Base-by-base conservation (phyloP, 1,140 invertebrate genomes). In the Dreissena rostriformis region DNA sequence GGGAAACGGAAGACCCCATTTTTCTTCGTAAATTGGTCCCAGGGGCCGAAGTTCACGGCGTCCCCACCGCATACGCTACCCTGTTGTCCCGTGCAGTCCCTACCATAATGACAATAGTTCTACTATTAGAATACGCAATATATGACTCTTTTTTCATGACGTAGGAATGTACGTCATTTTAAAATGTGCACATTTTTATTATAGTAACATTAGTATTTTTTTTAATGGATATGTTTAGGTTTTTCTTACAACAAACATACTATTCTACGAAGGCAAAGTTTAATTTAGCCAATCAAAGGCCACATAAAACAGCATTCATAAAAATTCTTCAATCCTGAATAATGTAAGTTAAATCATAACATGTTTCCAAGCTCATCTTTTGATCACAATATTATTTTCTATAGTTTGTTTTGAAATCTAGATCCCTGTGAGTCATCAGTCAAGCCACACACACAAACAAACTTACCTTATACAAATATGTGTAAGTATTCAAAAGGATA, bases 11-110 rank as follows among this genome's bases (percentile, higher is more conserved):
- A 81, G 7, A 81, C 22, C 14, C 78, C 78, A 71, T 81, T 81
- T 26, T 81, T 81, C 26, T 81, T 81, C 29, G 78, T 55, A 61
- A 81, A 81, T 63, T 81, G 66, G 49, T 81, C 78, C 78, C 78
- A 81, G 11, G 66, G 66, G 12, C 78, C 78, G 53, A 81, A 81
- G 39, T 81, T 81, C 0, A 81, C 78, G 14, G 78, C 78, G 22
- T 81, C 78, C 8, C 78, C 68, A 19, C 72, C 72, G 53, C 78
- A 81, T 29, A 66, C 61, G 29, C 61, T 29, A 11, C 78, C 78
- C 63, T 81, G 78, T 6, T 52, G 19, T 28, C 65, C 26, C 14
- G 77, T 79, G 26, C 77, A 79, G 28, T 79, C 77, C 77, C 77
- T 79, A n/a, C 17, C 15, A 28, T 29, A 11, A 57, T 57, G 53